Evolutionary conservation across 2,797 vertebrate genomes (phyloP).

Genomic region (Parambassis ranga): DNA sequence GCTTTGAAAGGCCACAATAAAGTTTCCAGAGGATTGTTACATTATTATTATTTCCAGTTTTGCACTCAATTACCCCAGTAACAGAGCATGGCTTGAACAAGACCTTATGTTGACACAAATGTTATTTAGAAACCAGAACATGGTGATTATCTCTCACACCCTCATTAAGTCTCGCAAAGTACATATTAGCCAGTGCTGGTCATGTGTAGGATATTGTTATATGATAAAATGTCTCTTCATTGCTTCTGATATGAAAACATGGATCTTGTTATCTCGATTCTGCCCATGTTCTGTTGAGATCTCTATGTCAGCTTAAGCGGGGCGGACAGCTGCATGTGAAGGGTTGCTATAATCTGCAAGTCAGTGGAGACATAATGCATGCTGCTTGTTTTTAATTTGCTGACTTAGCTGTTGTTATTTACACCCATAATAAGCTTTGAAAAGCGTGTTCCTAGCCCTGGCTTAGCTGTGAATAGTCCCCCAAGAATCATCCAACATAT

Average conservation of each 20-base stretch:
- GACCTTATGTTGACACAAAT: background rate
- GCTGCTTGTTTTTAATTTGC: too few species aligned
- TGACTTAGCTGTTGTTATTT: background rate
- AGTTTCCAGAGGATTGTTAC: too few species aligned
- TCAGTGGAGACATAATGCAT: background rate
- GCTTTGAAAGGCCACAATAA: background rate
- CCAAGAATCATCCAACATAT: too few species aligned
- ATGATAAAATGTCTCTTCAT: too few species aligned
- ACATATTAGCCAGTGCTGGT: too few species aligned
- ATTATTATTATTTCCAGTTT: too few species aligned
- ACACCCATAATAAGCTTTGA: background rate
- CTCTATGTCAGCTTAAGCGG: too few species aligned
- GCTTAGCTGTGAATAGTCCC: background rate
- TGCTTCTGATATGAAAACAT: background rate
- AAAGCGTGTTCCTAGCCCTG: background rate
- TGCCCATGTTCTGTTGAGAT: background rate
- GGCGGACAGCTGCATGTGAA: too few species aligned
- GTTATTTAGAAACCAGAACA: background rate
- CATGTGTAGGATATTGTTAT: too few species aligned
- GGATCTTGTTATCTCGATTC: background rate
- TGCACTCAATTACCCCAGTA: background rate
- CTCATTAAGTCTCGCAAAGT: too few species aligned
- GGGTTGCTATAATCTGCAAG: background rate
- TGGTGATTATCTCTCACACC: background rate
- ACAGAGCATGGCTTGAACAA: too few species aligned